phyloP scores from a whole-genome alignment of 1,140 invertebrate genomes.

The Chironomus tepperi region DNA sequence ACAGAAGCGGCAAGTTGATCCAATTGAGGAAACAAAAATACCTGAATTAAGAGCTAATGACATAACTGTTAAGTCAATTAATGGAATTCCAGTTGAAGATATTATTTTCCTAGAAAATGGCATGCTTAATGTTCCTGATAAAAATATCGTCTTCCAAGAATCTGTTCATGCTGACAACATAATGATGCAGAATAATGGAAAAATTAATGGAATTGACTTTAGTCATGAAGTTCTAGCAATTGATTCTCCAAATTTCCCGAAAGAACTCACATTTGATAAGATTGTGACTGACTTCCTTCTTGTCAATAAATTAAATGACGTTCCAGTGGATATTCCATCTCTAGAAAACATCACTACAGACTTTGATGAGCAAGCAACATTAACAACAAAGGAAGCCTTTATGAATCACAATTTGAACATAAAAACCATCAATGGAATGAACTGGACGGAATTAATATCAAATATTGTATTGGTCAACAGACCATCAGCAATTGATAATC shows the following conservation, averaged over 20 bases:
- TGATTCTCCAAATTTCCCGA: not conserved
- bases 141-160: constrained; percentile 29
- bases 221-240: not conserved
- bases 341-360: not conserved
- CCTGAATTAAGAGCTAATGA: constrained; percentile 28
- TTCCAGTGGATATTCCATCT: not conserved
- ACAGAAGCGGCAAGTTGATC: not conserved
- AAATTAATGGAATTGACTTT: not conserved
- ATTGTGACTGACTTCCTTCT: not conserved
- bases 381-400: constrained; percentile 17
- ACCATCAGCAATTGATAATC: constrained; percentile 34
- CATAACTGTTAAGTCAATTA: constrained; percentile 30
- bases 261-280: not conserved
- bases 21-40: constrained; percentile 29
- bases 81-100: constrained; percentile 28
- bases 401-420: constrained; percentile 31
- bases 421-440: constrained; percentile 35
- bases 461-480: constrained; percentile 39
- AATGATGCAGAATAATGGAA: constrained; percentile 27
- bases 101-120: constrained; percentile 33
- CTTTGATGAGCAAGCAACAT: not conserved
- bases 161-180: constrained; percentile 25
- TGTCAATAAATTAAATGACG: not conserved
- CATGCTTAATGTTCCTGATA: constrained; percentile 29
- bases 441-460: constrained; percentile 36